Evolutionary conservation across 2,888 invertebrate species (phyloP).

Genomic region (Clostera curtula): DNA sequence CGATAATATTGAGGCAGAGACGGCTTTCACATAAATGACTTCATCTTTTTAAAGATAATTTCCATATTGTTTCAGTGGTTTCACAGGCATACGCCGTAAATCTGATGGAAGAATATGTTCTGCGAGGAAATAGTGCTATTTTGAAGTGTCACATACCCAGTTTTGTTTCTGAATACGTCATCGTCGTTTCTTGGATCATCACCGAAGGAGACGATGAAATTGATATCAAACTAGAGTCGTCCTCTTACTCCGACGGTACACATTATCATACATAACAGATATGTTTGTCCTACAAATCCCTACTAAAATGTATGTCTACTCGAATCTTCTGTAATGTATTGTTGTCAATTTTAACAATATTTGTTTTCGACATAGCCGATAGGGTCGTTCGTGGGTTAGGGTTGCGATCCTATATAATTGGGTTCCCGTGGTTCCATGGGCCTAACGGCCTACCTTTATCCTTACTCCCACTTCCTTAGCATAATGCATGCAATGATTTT

Average conservation of each 20-base stretch:
- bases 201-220: constrained; percentile 76
- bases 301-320: constrained; percentile 3
- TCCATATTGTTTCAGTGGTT: constrained; percentile 85
- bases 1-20: no score
- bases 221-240: constrained; percentile 61
- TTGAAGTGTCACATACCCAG: constrained; percentile 95
- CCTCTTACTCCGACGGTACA: constrained; percentile 53
- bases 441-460: constrained; percentile 75
- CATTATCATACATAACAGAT: no score
- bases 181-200: constrained; percentile 89
- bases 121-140: constrained; percentile 92
- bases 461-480: constrained; percentile 74
- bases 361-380: no score
- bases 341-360: no score
- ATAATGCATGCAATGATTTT: constrained; percentile 57
- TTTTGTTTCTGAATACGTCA: constrained; percentile 93
- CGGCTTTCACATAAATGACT: no score
- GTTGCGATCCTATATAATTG: constrained; percentile 36
- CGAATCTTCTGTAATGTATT: no score
- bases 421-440: constrained; percentile 69
- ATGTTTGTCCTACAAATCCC: constrained; percentile 7
- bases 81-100: constrained; percentile 92
- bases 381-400: constrained; percentile 27
- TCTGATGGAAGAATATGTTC: constrained; percentile 94
- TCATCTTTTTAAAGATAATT: no score